These are phyloP conservation scores for Apotomis capreana DNA, from an alignment of 2,888 invertebrate species.

Conservation along the genomic window DNA sequence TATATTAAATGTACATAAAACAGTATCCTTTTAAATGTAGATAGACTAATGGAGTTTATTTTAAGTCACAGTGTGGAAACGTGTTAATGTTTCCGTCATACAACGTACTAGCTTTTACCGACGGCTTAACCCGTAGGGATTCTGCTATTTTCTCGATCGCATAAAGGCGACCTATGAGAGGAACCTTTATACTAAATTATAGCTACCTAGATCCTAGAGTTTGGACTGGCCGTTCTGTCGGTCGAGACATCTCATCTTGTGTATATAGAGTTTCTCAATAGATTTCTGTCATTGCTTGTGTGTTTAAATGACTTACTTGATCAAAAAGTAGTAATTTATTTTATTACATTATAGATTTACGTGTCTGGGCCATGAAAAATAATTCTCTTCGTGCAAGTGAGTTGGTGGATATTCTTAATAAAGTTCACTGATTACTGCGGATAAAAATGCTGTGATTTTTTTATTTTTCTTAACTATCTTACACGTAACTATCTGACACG, in stretches of 20 bases:
- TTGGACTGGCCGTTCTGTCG: too few relatives aligned
- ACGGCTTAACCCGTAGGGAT: too few relatives aligned
- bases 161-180: too few relatives aligned
- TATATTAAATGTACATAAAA: conserved; percentile 2
- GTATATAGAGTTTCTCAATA: background rate
- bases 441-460: too few relatives aligned
- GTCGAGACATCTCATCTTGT: too few relatives aligned
- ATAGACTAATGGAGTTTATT: background rate
- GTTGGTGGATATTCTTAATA: background rate
- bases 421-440: too few relatives aligned
- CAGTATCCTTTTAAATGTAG: conserved; percentile 8
- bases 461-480: too few relatives aligned
- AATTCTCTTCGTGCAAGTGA: background rate
- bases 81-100: background rate
- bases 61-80: background rate
- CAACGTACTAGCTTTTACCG: background rate
- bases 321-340: background rate
- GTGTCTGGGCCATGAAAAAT: background rate
- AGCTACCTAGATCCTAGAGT: too few relatives aligned
- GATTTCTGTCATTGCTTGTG: background rate
- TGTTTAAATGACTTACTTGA: background rate
- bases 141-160: too few relatives aligned
- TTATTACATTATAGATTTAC: background rate
- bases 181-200: too few relatives aligned
- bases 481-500: too few relatives aligned